Evolutionary conservation across 2,888 invertebrate genomes (phyloP).

Genomic region (Zygothrica quintamaculata): DNA sequence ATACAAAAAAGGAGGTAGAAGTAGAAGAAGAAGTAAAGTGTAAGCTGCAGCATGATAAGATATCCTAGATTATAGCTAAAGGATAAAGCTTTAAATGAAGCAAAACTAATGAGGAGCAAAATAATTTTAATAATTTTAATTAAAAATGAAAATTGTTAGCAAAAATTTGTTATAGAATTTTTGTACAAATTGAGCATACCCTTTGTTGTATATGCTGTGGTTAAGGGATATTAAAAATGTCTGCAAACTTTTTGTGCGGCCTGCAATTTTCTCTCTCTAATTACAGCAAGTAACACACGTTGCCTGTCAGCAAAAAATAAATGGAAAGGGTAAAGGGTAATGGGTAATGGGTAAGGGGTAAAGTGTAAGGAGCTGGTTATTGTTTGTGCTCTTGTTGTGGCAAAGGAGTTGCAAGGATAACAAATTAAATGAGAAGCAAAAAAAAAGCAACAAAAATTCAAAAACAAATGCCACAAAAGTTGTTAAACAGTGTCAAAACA

Average conservation of each 20-base stretch:
- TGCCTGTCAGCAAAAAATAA: conserved; percentile 27
- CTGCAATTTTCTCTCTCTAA: conserved; percentile 50
- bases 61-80: not conserved
- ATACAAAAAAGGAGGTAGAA: conserved; percentile 13
- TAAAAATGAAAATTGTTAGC: too few relatives aligned
- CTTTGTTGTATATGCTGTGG: not conserved
- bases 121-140: too few relatives aligned
- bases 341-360: not conserved
- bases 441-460: not conserved
- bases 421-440: conserved; percentile 44
- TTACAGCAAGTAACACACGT: conserved; percentile 54
- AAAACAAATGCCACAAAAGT: conserved; percentile 25
- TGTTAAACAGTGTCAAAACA: conserved; percentile 19
- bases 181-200: too few relatives aligned
- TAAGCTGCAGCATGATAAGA: not conserved
- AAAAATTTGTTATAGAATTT: too few relatives aligned
- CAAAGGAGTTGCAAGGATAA: too few relatives aligned
- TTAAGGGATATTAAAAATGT: conserved; percentile 33
- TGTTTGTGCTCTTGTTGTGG: too few relatives aligned
- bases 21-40: too few relatives aligned
- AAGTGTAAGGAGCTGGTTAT: too few relatives aligned
- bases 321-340: not conserved
- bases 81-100: too few relatives aligned
- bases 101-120: too few relatives aligned
- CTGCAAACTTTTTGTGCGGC: conserved; percentile 58